Percentiles rank a stretch among this genome's conserved stretches.
phyloP scores from a whole-genome alignment of 2,797 vertebrate genomes.

The Manis javanica region DNA sequence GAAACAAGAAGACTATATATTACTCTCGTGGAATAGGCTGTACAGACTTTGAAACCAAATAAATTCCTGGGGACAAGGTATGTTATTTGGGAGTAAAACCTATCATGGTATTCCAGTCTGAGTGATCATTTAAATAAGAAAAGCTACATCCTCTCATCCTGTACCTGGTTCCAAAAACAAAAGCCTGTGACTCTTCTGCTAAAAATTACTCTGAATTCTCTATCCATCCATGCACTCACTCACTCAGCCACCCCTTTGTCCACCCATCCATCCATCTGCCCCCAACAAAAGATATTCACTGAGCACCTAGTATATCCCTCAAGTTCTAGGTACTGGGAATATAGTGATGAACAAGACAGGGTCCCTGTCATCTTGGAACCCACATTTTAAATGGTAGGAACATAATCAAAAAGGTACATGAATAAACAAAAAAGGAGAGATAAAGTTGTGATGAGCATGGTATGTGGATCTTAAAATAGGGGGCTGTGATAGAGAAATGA shows the following conservation, averaged over 20 bases:
- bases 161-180: constrained; percentile 1
- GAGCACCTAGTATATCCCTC: neutral
- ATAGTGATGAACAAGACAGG: neutral
- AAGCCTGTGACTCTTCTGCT: neutral
- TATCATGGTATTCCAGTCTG: neutral
- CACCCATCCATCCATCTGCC: neutral
- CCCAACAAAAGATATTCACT: neutral
- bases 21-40: neutral
- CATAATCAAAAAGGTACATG: neutral
- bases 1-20: neutral
- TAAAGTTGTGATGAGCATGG: neutral
- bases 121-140: neutral
- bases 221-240: neutral
- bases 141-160: neutral
- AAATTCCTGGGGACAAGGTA: neutral
- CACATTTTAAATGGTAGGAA: neutral
- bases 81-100: neutral
- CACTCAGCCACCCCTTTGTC: neutral
- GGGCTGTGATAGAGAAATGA: neutral
- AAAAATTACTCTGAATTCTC: neutral
- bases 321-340: neutral
- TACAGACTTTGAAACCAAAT: neutral
- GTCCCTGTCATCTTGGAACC: neutral
- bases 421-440: neutral
- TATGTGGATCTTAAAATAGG: neutral